A percentile compares a stretch with the other conserved stretches of the same genome.
Evolutionary conservation across 35 echinoderm and acorn worm species (phyloP).

Genomic region (Chiridota heheva): DNA sequence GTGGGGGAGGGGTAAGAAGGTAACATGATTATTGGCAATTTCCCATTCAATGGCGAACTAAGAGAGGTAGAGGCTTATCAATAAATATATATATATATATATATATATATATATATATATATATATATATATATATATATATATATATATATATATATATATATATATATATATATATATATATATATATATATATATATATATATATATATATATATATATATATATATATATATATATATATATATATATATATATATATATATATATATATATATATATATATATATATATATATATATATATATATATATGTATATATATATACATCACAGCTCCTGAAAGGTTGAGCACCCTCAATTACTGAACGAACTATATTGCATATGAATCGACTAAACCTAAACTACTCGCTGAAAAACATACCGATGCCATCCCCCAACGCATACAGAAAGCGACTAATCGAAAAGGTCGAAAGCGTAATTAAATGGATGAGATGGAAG

Average conservation of each 20-base stretch:
- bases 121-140: neutral
- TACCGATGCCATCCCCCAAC: conserved; percentile 9
- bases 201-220: conserved; percentile 17
- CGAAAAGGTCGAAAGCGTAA: conserved; percentile 56
- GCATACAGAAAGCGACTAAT: conserved; percentile 37
- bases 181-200: neutral
- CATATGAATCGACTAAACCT: conserved; percentile 21
- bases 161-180: neutral
- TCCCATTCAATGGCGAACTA: neutral
- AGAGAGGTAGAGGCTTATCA: neutral
- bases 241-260: neutral
- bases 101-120: neutral
- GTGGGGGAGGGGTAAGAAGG: neutral
- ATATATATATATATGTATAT: conserved; percentile 24
- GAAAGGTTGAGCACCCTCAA: conserved; percentile 47
- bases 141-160: conserved; percentile 3
- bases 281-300: conserved; percentile 13
- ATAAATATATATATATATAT: conserved; percentile 13
- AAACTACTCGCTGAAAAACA: conserved; percentile 57
- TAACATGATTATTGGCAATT: neutral
- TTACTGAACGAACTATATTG: neutral
- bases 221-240: conserved; percentile 8
- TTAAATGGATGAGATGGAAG: conserved; percentile 70
- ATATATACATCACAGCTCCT: too few relatives aligned
- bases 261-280: neutral